Evolutionary conservation across 2,113 vertebrate genomes (phyloP), one percentile per base, ranked within the genome.

Genomic region (Hemiprocne comata): DNA sequence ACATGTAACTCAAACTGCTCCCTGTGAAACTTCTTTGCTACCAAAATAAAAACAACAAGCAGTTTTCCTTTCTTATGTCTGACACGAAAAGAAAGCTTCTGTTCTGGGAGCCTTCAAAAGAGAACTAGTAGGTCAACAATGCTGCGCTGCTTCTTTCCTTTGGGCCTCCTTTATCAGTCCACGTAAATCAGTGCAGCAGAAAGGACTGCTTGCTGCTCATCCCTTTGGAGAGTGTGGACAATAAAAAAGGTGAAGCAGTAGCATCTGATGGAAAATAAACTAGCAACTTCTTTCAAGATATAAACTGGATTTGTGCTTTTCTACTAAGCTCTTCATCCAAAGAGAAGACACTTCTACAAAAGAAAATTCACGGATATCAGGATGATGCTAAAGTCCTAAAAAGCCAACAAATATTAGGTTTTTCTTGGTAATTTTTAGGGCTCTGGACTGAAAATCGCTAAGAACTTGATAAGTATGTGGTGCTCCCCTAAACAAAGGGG

Each of bases 381-480:
- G 24, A 72, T n/a, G 25, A 94, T 21, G 25, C 13, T 48, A 46
- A 94, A 90, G 31, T 74, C 51, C 26, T 53, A 40, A 69, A 82
- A 1, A 77, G 6, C 9, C 16, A 94, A 73, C 4, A 62, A 66
- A 75, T 16, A 50, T 0, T 2, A 26, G 23, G 6, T 8, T 62
- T 81, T 36, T 78, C 25, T 33, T 54, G 5, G 11, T 40, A 74
- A 21, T 34, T 85, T 91, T 78, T 58, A 85, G 28, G 21, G 11
- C 7, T 62, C 18, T 0, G 1, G 10, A 12, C 25, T 57, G 73
- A 65, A 89, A 81, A 87, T 42, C 12, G 8, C n/a, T 9, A 6
- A 55, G 17, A 82, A 87, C 8, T 54, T 53, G 57, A 53, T 24
- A 36, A 0, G 0, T 13, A 84, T 3, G 10, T 13, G 3, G 26